phyloP scores from a whole-genome alignment of 2,888 invertebrate genomes.

The Hyppa rectilinea region DNA sequence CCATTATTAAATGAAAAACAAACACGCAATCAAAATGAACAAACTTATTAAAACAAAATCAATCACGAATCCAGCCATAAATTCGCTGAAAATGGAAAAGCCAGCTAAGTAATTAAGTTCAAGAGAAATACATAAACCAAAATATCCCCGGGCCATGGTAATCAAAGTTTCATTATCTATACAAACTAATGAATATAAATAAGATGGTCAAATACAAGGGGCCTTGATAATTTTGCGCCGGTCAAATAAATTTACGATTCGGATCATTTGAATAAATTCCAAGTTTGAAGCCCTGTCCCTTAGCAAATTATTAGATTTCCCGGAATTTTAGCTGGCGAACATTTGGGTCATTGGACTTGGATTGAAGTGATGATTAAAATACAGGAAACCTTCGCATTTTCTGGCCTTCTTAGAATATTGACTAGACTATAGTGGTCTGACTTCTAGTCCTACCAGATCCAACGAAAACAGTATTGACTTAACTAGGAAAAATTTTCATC shows the following conservation, averaged over 20 bases:
- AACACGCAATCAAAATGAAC: constrained; percentile 38
- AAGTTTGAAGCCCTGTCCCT: constrained; percentile 57
- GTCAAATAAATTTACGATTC: constrained; percentile 78
- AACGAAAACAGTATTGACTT: background rate
- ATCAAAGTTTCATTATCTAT: constrained; percentile 75
- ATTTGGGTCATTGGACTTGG: constrained; percentile 20
- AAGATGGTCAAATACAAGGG: constrained; percentile 69
- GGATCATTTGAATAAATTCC: constrained; percentile 66
- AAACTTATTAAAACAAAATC: constrained; percentile 58
- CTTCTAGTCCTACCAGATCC: background rate
- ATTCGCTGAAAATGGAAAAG: constrained; percentile 49
- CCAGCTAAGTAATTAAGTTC: constrained; percentile 56
- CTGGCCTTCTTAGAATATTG: background rate
- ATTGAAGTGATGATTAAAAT: constrained; percentile 7
- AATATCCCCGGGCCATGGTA: constrained; percentile 60
- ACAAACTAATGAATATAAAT: constrained; percentile 81
- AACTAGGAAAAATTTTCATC: background rate
- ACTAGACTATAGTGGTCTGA: background rate
- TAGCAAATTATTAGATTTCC: constrained; percentile 51
- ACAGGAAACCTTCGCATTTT: background rate
- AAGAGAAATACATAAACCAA: constrained; percentile 51
- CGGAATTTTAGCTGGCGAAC: constrained; percentile 25
- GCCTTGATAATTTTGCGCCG: constrained; percentile 71
- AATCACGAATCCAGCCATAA: constrained; percentile 41
- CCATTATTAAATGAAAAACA: constrained; percentile 36